Conservation (phyloP, 2,888 invertebrate species). For the Aleiodes testaceus region DNA sequence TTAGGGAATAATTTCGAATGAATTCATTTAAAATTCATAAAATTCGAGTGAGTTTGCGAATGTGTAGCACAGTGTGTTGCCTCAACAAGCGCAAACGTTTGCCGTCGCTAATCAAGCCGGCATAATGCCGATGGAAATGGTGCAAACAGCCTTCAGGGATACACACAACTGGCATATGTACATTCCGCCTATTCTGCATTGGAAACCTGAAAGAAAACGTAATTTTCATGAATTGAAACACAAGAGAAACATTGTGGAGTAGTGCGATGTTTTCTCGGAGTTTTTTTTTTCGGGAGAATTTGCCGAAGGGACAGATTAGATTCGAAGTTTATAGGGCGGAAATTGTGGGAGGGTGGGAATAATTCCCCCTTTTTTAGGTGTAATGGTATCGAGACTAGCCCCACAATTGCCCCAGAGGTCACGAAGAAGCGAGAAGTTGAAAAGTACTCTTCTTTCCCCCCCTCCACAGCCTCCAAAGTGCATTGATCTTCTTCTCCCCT, state of each 20-base stretch:
- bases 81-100: constrained; percentile 69
- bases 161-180: constrained; percentile 62
- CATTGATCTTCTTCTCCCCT: constrained; percentile 3
- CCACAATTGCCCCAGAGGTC: constrained; percentile 32
- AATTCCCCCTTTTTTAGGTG: neutral
- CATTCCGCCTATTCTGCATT: constrained; percentile 40
- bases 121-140: constrained; percentile 67
- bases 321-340: constrained; percentile 72
- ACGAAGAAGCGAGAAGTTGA: constrained; percentile 28
- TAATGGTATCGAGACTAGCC: constrained; percentile 18
- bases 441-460: constrained; percentile 23
- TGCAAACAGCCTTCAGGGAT: constrained; percentile 70
- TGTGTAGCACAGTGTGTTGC: constrained; percentile 51
- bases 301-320: constrained; percentile 68
- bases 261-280: constrained; percentile 33
- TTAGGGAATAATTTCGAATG: too few relatives aligned
- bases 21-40: constrained; percentile 9
- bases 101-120: constrained; percentile 71
- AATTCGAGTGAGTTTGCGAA: neutral
- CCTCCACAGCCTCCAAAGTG: neutral
- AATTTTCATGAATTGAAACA: constrained; percentile 41
- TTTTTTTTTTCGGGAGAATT: constrained; percentile 55
- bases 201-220: neutral
- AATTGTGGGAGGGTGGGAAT: constrained; percentile 55
- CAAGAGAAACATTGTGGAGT: constrained; percentile 9